Conservation (phyloP, 2,797 vertebrate species). For the Peromyscus nudipes region DNA sequence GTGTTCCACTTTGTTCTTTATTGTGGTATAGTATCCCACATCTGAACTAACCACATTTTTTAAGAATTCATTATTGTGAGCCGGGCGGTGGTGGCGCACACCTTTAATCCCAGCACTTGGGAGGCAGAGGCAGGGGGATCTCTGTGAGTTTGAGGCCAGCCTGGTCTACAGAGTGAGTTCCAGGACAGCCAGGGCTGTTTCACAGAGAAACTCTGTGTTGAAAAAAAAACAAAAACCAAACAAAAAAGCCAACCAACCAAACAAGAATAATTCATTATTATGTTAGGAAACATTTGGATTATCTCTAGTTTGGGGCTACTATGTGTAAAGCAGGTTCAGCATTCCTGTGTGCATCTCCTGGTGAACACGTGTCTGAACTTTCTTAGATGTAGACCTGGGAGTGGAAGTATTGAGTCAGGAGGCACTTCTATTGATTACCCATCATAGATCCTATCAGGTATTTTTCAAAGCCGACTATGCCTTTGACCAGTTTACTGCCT, state of each 20-base stretch:
- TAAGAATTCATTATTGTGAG: not conserved
- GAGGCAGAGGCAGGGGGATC: too few relatives aligned
- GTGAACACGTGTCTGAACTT: not conserved
- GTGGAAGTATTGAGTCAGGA: not conserved
- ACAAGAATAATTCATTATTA: too few relatives aligned
- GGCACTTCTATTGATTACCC: not conserved
- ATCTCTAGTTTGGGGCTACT: not conserved
- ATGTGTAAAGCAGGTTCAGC: not conserved
- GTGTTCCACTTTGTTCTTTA: slow-evolving; percentile 5
- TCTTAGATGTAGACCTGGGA: not conserved
- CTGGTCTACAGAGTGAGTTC: too few relatives aligned
- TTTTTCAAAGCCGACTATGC: not conserved
- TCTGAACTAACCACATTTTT: not conserved
- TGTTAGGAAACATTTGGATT: not conserved
- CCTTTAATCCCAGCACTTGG: too few relatives aligned
- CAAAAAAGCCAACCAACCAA: too few relatives aligned
- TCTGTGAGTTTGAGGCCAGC: too few relatives aligned
- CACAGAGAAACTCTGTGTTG: too few relatives aligned
- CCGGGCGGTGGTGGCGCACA: too few relatives aligned
- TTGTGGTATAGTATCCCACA: not conserved
- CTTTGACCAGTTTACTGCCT: not conserved
- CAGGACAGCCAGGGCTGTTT: too few relatives aligned
- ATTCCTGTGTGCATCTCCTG: not conserved
- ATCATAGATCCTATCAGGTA: not conserved
- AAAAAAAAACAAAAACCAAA: too few relatives aligned